Conservation (phyloP, 1,140 invertebrate species). For the Zaprionus lachaisei region DNA sequence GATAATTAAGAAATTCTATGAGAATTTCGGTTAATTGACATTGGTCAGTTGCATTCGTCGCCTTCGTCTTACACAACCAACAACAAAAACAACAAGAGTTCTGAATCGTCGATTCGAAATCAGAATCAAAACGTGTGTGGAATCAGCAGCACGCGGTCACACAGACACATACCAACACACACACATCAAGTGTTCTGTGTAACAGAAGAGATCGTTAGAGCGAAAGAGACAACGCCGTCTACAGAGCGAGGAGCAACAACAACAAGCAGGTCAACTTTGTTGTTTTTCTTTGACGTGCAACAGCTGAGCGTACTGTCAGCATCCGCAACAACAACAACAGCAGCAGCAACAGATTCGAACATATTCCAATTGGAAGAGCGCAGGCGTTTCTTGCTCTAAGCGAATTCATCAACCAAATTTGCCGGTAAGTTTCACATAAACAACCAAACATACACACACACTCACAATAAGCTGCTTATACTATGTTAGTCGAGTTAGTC, state of each 20-base stretch:
- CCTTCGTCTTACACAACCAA: slow-evolving; percentile 40
- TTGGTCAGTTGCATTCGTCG: slow-evolving; percentile 39
- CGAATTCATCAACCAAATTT: slow-evolving; percentile 15
- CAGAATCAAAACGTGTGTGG: slow-evolving; percentile 45
- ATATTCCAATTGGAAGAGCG: slow-evolving; percentile 19
- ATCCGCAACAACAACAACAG: slow-evolving; percentile 4
- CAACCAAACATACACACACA: neutral
- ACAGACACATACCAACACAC: slow-evolving; percentile 16
- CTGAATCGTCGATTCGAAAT: slow-evolving; percentile 42
- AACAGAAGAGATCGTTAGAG: slow-evolving; percentile 3
- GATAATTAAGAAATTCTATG: slow-evolving; percentile 12
- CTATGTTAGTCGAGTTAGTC: neutral
- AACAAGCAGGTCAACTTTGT: slow-evolving; percentile 47
- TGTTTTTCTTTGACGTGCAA: slow-evolving; percentile 28
- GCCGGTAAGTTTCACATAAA: slow-evolving; percentile 32
- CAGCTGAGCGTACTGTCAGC: slow-evolving; percentile 34
- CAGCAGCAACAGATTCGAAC: neutral
- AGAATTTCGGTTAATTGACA: slow-evolving; percentile 35
- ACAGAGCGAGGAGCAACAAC: slow-evolving; percentile 25
- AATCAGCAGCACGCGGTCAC: slow-evolving; percentile 51
- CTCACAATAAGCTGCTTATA: neutral
- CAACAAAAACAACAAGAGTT: slow-evolving; percentile 28
- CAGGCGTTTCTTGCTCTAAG: slow-evolving; percentile 22
- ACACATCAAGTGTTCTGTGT: slow-evolving; percentile 6
- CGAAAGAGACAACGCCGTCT: slow-evolving; percentile 11